Percentiles rank a stretch among this genome's conserved stretches.
Evolutionary conservation across 2,888 invertebrate genomes (phyloP).

Genomic region (Drosophila tanythrix): DNA sequence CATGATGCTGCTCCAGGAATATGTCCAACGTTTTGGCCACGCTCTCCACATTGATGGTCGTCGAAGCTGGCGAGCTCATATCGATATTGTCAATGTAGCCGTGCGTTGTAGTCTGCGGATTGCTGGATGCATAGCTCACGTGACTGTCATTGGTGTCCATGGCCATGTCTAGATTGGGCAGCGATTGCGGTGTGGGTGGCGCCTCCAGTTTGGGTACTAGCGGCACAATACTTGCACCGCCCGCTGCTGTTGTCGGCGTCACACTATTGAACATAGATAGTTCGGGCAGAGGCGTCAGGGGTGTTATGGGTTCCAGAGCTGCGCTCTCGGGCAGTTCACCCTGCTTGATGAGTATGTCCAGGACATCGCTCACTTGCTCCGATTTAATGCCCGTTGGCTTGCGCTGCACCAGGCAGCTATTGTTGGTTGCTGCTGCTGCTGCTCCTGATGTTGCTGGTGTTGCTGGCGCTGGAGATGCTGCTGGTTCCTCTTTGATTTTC

Average conservation of each 20-base stretch:
- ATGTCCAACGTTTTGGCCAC: conserved; percentile 84
- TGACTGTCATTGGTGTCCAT: conserved; percentile 72
- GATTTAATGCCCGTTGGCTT: conserved; percentile 79
- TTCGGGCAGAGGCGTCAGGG: conserved; percentile 83
- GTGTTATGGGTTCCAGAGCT: conserved; percentile 86
- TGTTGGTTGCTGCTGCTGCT: conserved; percentile 3
- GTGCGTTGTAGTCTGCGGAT: conserved; percentile 24
- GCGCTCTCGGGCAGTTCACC: conserved; percentile 94
- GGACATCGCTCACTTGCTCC: conserved; percentile 88
- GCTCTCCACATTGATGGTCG: conserved; percentile 80
- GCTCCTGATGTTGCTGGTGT: conserved; percentile 3
- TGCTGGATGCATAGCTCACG: conserved; percentile 34
- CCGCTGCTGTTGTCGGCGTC: conserved; percentile 55
- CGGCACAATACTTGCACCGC: conserved; percentile 63
- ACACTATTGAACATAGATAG: conserved; percentile 53
- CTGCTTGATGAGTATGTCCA: conserved; percentile 96
- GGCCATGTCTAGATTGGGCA: conserved; percentile 54
- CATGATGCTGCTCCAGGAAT: conserved; percentile 82
- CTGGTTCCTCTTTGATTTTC: conserved; percentile 79
- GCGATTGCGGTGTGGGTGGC: conserved; percentile 63
- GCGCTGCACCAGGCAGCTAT: conserved; percentile 40
- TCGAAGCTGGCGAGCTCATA: conserved; percentile 81
- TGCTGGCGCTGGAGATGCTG: conserved; percentile 46
- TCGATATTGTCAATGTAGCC: conserved; percentile 82
- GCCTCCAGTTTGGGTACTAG: conserved; percentile 74